Base-by-base conservation (phyloP, 2,888 invertebrate genomes). In the Diarsia mendica region DNA sequence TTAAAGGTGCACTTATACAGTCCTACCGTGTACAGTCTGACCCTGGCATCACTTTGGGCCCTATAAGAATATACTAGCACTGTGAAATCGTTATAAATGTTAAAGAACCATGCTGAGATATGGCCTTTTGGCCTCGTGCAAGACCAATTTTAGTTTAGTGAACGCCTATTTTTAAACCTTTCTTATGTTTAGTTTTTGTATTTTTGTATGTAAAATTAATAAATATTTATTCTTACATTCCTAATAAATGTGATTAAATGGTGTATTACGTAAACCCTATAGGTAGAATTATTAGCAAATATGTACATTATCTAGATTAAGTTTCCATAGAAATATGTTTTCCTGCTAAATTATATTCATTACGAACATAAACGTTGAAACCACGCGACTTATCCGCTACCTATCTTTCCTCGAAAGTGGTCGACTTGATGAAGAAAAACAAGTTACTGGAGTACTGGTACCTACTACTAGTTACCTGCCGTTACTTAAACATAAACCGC, bases 341-440 rank as follows among this genome's bases (percentile, higher is more conserved):
- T 77, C 67, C 66, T 33, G 51, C 46, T 49, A 66, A 51, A 51
- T 64, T 71, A 75, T 64, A 77, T 75, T 67, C 53, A 64, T 85
- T 75, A 72, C 58, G 10, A 23, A 63, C 67, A 72, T 85, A 72
- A 73, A 74, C 46, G 75, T 84, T 75, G 60, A 69, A 67, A 75
- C 77, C 85, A 86, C 73, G 75, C 71, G 67, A 85, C 63, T 72
- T 83, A 73, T 69, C 64, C 66, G 63, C 63, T 65, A 28, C 60
- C 48, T 79, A 73, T 79, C 67, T 75, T 86, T 83, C 79, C 69
- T 39, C 53, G 81, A 80, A 85, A 79, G 72, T 76, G 70, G 77
- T 77, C 68, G 66, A 72, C 68, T 69, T 79, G 69, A 79, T 80
- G 72, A 76, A 85, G 65, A 81, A 75, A 83, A 85, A 81, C 79